Base-by-base conservation (phyloP, 2,113 vertebrate species). In the Gasterosteus aculeatus region DNA sequence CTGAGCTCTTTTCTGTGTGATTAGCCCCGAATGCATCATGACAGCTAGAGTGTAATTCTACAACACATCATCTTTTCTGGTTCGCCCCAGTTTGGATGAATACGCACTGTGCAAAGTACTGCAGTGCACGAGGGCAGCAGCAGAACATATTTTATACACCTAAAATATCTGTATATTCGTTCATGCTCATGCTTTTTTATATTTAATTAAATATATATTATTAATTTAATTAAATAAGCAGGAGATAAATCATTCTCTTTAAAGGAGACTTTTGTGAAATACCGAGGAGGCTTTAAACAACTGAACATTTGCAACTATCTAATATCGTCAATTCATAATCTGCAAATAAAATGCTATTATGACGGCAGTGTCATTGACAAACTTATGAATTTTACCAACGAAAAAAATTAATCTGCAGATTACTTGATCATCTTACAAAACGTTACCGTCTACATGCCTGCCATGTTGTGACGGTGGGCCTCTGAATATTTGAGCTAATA, bases 41-140 rank as follows among this genome's bases (percentile, higher is more conserved):
- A 90, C 90, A 77, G 68, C 76, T 88, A 88, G 89, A 87, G 87
- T 89, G 89, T 87, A 88, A 79, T 73, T 47, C 51, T 7, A 44
- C 47, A 11, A 53, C 54, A 71, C 31, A 70, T 47, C 53, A 57
- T 58, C 46, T 72, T 67, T 67, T 51, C 12, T 56, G 39, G 26
- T 31, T 65, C 26, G 47, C 53, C 11, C 22, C 53, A 56, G 54
- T 56, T 56, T 31, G 54, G 22, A 56, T 26, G 12, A 56, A 56
- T 12, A 56, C 6, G 31, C 54, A 56, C 26, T 22, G 53, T 11
- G 51, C n/a, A 53, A 26, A 10, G 51, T 26, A 11, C 51, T 26
- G 8, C n/a, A 14, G 26, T 56, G 53, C 4, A 29, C 53, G 6
- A 11, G 53, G 22, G 22, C 53, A 56, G 22, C 53, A 26, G 53